phyloP scores from a whole-genome alignment of 2,113 vertebrate genomes.

The Thermophis baileyi region DNA sequence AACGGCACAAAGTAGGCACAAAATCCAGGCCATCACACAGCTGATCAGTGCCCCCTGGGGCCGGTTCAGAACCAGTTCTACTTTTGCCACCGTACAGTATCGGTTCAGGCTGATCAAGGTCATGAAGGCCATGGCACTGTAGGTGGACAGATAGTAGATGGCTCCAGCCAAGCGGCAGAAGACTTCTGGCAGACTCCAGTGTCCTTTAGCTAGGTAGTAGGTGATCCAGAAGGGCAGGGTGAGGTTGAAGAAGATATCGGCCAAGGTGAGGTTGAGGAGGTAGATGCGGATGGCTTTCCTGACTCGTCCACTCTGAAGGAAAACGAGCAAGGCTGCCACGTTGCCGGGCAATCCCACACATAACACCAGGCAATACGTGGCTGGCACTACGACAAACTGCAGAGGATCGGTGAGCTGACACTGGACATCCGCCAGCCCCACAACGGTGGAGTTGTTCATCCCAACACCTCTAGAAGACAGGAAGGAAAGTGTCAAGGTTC shows the following conservation, averaged over 20 bases:
- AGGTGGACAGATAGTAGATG: conserved; percentile 59
- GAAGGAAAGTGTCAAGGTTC: not conserved
- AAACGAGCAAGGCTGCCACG: conserved; percentile 54
- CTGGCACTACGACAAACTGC: conserved; percentile 51
- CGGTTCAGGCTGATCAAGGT: conserved; percentile 59
- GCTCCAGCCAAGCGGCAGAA: conserved; percentile 52
- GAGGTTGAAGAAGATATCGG: conserved; percentile 65
- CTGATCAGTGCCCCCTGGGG: not conserved
- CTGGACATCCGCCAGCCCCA: rapidly evolving
- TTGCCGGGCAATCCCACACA: conserved; percentile 63
- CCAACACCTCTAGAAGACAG: not conserved
- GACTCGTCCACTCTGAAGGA: conserved; percentile 48
- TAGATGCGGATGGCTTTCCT: conserved; percentile 64
- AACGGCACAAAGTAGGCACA: conserved; percentile 51
- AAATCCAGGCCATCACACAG: conserved; percentile 50
- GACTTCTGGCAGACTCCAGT: conserved; percentile 59
- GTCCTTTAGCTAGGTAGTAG: conserved; percentile 54
- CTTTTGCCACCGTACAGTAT: conserved; percentile 3
- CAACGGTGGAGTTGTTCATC: conserved; percentile 21
- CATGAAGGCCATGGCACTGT: conserved; percentile 62
- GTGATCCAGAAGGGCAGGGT: conserved; percentile 66
- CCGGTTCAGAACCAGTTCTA: conserved; percentile 20
- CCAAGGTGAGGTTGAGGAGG: conserved; percentile 66
- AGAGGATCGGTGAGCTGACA: conserved; percentile 33
- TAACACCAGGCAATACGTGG: conserved; percentile 56